phyloP scores from a whole-genome alignment of 2,888 invertebrate genomes.

The Conops quadrifasciatus region DNA sequence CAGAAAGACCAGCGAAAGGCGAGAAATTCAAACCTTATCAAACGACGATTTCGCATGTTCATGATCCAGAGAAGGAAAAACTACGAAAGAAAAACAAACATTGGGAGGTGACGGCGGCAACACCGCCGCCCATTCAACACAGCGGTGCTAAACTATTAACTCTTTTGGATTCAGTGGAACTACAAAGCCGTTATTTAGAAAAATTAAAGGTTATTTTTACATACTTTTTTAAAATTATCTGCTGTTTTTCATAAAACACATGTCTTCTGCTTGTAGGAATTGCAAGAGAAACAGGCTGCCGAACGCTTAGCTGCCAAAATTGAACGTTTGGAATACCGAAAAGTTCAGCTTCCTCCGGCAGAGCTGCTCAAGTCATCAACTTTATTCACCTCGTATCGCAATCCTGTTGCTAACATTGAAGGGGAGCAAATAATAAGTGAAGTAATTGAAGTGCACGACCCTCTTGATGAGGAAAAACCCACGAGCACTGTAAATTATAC shows the following conservation, averaged over 20 bases:
- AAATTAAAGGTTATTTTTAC: slow-evolving; percentile 53
- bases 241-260: too few relatives aligned
- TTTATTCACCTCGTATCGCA: slow-evolving; percentile 56
- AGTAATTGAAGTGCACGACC: slow-evolving; percentile 57
- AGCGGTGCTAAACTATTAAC: slow-evolving; percentile 54
- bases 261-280: slow-evolving; percentile 45
- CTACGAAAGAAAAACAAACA: slow-evolving; percentile 55
- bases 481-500: slow-evolving; percentile 52
- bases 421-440: slow-evolving; percentile 52
- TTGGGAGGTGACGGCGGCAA: slow-evolving; percentile 64
- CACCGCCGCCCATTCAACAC: slow-evolving; percentile 60
- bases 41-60: slow-evolving; percentile 61
- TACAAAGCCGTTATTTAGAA: slow-evolving; percentile 57
- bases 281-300: slow-evolving; percentile 58
- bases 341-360: slow-evolving; percentile 48
- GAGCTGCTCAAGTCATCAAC: slow-evolving; percentile 49
- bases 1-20: slow-evolving; percentile 40
- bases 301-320: slow-evolving; percentile 53
- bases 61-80: slow-evolving; percentile 61
- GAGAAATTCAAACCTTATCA: slow-evolving; percentile 61
- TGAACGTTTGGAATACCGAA: slow-evolving; percentile 41
- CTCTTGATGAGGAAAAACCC: slow-evolving; percentile 50
- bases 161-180: slow-evolving; percentile 58
- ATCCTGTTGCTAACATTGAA: slow-evolving; percentile 50
- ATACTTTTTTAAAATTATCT: too few relatives aligned